Base-by-base conservation (phyloP, 64 coral and sea anemone species). In the Montipora sp. region DNA sequence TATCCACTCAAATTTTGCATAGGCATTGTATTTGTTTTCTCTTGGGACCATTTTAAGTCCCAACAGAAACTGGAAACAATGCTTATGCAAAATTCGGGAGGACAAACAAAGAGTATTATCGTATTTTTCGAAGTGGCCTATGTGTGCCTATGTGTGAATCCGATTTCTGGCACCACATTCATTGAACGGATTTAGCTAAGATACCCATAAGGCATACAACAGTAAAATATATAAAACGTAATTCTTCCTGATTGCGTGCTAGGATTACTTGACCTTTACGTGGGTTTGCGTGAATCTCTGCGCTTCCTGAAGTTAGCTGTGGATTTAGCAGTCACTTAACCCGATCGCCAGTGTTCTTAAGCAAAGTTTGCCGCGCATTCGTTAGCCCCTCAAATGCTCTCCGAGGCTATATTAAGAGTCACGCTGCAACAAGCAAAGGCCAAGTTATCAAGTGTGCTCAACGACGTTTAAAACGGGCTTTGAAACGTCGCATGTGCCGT, bases 201-300 rank as follows among this genome's bases (percentile, higher is more conserved):
- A 18, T 22, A 50, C 20, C 47, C 47, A 66, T 22, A 11, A 43
- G 23, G 57, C 24, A 63, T 85, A 71, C 46, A 12, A 63, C 65
- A 71, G 82, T 71, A 46, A 49, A 51, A 24, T 24, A 24, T 24
- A 71, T 70, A 7, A 66, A 66, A 13, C 48, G 11, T 68, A 22
- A 71, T 45, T 67, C 82, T 85, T 85, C 82, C 61, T 85, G 82
- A 85, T 85, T 4, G 65, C 61, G 61, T 71, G 63, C 8, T 43
- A 85, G 19, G 9, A 22, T 15, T 71, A 23, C 9, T 71, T n/a
- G n/a, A 21, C 36, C 49, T 83, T 71, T 48, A 71, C 82, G 82
- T 85, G 82, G 44, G 61, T 68, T 83, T 85, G 61, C 82, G 82
- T 85, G 82, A 63, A 85, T 85, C 65, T 59, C 9, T 71, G 47